These are phyloP conservation scores for Endomychus coccineus DNA, from an alignment of 2,888 invertebrate genomes.

Conservation along the genomic window DNA sequence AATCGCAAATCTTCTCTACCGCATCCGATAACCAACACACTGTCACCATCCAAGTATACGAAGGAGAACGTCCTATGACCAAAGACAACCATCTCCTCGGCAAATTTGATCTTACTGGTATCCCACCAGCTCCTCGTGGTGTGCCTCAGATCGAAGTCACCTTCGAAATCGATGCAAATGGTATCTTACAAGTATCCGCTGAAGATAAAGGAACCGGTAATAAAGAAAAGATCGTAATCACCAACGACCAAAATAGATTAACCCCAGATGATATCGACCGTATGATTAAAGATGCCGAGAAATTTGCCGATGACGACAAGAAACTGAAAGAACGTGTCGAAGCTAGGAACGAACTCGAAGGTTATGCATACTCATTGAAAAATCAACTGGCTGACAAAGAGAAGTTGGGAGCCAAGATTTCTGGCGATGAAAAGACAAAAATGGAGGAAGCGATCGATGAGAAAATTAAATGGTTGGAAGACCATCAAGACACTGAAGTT, in stretches of 20 bases:
- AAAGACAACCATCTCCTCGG: slow-evolving; percentile 98
- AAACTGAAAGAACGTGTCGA: slow-evolving; percentile 93
- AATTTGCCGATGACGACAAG: slow-evolving; percentile 98
- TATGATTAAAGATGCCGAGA: slow-evolving; percentile 99
- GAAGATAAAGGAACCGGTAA: slow-evolving; percentile 99
- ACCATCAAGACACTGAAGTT: slow-evolving; percentile 85
- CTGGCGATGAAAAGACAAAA: slow-evolving; percentile 85
- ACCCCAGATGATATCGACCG: slow-evolving; percentile 98
- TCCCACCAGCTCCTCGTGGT: slow-evolving; percentile 89
- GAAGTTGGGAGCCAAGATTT: slow-evolving; percentile 86
- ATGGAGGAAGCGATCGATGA: slow-evolving; percentile 96
- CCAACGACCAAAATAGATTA: slow-evolving; percentile 94
- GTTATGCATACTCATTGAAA: slow-evolving; percentile 95
- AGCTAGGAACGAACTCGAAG: slow-evolving; percentile 93
- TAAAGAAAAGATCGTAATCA: slow-evolving; percentile 97
- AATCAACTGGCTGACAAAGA: slow-evolving; percentile 96
- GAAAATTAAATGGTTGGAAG: slow-evolving; percentile 96
- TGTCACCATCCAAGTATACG: slow-evolving; percentile 97
- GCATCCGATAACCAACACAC: slow-evolving; percentile 99
- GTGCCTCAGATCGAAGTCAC: slow-evolving; percentile 93
- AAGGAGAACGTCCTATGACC: slow-evolving; percentile 99
- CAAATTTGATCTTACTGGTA: slow-evolving; percentile 96
- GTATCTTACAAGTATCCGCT: slow-evolving; percentile 92
- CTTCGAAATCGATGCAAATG: slow-evolving; percentile 91
- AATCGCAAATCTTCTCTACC: slow-evolving; percentile 98